Evolutionary conservation across 2,797 vertebrate genomes (phyloP).

Genomic region (Melanogrammus aeglefinus): DNA sequence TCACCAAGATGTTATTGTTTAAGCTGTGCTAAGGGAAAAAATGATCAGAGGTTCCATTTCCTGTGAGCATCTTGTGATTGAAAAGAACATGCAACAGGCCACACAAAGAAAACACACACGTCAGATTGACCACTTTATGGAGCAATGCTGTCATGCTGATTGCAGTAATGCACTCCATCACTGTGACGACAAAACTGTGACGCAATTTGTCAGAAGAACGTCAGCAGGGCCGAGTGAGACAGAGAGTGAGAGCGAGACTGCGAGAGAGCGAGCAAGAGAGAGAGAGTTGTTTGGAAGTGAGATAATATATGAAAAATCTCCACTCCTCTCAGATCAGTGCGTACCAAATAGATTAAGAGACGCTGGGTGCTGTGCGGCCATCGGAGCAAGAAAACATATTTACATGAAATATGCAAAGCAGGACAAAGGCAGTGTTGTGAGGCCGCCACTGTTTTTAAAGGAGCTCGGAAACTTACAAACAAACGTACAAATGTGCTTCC

Average conservation of each 20-base stretch:
- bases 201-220: neutral
- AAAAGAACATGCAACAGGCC: neutral
- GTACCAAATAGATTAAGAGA: constrained; percentile 27
- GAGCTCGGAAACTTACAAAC: neutral
- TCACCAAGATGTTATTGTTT: no score
- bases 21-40: no score
- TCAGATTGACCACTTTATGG: constrained; percentile 5
- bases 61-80: neutral
- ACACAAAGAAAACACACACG: neutral
- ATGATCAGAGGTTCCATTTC: neutral
- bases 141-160: constrained; percentile 44
- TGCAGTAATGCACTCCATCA: constrained; percentile 14
- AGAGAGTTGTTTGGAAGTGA: neutral
- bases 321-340: neutral
- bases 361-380: constrained; percentile 44
- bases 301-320: neutral
- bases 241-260: neutral
- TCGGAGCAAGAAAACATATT: constrained; percentile 43
- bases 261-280: neutral
- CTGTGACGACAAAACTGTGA: neutral
- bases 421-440: neutral
- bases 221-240: neutral
- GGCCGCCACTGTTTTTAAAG: no score
- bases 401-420: constrained; percentile 48
- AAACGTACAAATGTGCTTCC: neutral